Base-by-base conservation (phyloP, 2,888 invertebrate genomes). In the Nemoura dubitans region DNA sequence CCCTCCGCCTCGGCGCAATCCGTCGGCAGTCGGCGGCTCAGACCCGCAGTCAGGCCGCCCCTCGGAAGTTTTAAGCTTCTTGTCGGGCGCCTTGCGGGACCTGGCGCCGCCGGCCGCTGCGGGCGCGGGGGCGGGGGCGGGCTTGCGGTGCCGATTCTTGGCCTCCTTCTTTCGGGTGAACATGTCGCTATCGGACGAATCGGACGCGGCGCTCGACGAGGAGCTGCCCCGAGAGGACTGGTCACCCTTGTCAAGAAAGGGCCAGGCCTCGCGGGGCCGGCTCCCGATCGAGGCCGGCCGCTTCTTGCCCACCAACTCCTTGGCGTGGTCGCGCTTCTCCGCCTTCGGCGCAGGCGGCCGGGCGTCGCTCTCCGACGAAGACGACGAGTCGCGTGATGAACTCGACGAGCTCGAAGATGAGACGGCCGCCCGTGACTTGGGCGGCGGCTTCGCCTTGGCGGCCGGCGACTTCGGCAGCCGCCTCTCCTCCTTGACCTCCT, bases 1-100 rank as follows among this genome's bases (percentile, higher is more conserved):
- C 83, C 86, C 84, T 43, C 86, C 86, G 28, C 81, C 85, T 88
- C 89, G 89, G 91, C 92, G 92, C 91, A 95, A 95, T 96, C 96
- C 93, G 93, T 95, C 94, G 96, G 92, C 91, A 95, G 94, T 91
- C 94, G 94, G 93, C 93, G 95, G 93, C 94, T 94, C 93, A 93
- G 94, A 93, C 93, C 94, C 93, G 92, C 93, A 93, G 93, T 94
- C 95, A 94, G 94, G 93, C 94, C 94, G 94, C 95, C 94, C 94
- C 94, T 95, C 95, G 95, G 95, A 95, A 95, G 95, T 95, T 95
- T 95, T 95, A 94, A 95, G 95, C 95, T 95, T 95, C 95, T 95
- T 95, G 92, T 95, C 95, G 91, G 95, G 94, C 94, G 94, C 94
- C 94, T 94, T 95, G 92, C 93, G 94, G 91, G 91, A 91, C 91